Evolutionary conservation across 2,797 vertebrate genomes (phyloP).

Genomic region (Lemur catta): DNA sequence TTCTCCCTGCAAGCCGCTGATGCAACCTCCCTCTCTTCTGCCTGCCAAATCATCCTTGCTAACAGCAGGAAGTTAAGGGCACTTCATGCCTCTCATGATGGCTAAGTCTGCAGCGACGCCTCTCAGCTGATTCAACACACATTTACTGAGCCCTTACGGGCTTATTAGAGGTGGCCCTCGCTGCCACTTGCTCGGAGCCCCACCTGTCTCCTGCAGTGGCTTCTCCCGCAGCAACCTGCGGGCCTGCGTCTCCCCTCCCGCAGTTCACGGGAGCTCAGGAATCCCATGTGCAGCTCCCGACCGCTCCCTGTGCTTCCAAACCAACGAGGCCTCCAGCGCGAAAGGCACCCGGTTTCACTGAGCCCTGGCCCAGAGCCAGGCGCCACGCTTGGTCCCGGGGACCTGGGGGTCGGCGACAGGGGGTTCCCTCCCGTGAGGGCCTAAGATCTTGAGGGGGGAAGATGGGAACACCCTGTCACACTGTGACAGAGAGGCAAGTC

Average conservation of each 20-base stretch:
- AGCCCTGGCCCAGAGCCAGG: neutral
- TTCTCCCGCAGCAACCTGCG: neutral
- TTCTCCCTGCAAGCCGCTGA: neutral
- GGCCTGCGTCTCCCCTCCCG: neutral
- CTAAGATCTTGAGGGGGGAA: neutral
- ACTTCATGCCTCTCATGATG: slow-evolving; percentile 29
- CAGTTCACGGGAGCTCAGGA: neutral
- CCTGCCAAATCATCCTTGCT: slow-evolving; percentile 11
- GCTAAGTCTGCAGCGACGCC: neutral
- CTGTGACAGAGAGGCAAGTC: neutral
- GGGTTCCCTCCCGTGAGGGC: neutral
- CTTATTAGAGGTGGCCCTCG: neutral
- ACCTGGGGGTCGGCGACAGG: neutral
- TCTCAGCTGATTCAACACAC: neutral
- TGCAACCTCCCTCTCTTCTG: neutral
- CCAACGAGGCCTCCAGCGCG: neutral
- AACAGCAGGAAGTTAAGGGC: neutral
- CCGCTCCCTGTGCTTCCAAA: neutral
- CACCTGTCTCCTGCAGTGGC: neutral
- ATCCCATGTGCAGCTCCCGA: neutral
- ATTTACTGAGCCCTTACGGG: neutral
- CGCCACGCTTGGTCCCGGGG: too few relatives aligned
- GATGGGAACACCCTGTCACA: neutral
- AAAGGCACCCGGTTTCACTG: neutral
- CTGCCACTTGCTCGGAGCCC: neutral